phyloP scores from a whole-genome alignment of 2,113 vertebrate genomes.

The Sorex fumeus region DNA sequence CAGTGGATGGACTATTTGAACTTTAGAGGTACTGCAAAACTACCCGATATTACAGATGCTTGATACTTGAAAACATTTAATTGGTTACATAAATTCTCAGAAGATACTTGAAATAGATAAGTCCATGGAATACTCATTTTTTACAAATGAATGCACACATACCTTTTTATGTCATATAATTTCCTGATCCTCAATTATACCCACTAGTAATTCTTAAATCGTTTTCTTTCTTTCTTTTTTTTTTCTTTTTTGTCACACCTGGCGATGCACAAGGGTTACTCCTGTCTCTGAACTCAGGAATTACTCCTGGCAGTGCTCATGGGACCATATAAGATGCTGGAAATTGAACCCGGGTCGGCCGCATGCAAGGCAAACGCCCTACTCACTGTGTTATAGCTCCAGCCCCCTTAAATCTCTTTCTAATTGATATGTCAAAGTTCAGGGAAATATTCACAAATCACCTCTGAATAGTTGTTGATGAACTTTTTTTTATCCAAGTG shows the following conservation, averaged over 20 bases:
- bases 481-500: not conserved
- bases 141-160: not conserved
- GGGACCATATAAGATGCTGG: too few species aligned
- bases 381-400: too few species aligned
- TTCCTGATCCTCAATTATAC: not conserved
- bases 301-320: too few species aligned
- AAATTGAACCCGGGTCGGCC: too few species aligned
- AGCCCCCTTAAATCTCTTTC: not conserved
- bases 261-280: too few species aligned
- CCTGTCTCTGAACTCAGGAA: too few species aligned
- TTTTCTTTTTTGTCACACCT: too few species aligned
- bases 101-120: not conserved
- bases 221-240: too few species aligned
- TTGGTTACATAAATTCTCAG: not conserved
- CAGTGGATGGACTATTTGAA: not conserved
- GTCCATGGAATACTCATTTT: not conserved
- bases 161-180: not conserved
- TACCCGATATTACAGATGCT: not conserved
- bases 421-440: constrained; percentile 33
- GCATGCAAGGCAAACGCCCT: too few species aligned
- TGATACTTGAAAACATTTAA: not conserved
- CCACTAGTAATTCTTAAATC: not conserved
- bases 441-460: not conserved
- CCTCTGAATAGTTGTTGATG: not conserved
- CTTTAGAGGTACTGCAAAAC: not conserved